Evolutionary conservation across 1,140 invertebrate species (phyloP).

Genomic region (Oncopodura yosiiana): DNA sequence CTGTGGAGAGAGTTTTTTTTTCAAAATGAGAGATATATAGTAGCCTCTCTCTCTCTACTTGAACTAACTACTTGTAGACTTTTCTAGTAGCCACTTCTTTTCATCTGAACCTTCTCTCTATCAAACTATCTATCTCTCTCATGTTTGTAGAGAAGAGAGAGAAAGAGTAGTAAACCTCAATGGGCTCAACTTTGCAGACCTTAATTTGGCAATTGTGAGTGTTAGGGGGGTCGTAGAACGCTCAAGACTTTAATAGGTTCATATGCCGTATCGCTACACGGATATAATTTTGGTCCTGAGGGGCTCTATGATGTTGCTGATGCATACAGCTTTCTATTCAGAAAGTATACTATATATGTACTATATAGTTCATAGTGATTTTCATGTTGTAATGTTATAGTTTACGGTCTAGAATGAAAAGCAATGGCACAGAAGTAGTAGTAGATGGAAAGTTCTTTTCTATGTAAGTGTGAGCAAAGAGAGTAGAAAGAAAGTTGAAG

Average conservation of each 20-base stretch:
- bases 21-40: not conserved
- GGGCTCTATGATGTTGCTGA: conserved; percentile 6
- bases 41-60: not conserved
- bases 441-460: no score
- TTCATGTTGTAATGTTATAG: no score
- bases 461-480: no score
- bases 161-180: not conserved
- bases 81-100: not conserved
- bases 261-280: conserved; percentile 16
- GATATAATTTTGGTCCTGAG: conserved; percentile 26
- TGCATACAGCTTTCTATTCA: conserved; percentile 1
- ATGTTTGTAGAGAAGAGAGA: not conserved
- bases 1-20: conserved; percentile 3
- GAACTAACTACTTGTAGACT: not conserved
- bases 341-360: no score
- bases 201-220: conserved; percentile 29
- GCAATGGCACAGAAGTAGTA: no score
- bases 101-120: not conserved
- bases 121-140: not conserved
- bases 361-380: no score
- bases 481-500: no score
- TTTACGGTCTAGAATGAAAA: no score
- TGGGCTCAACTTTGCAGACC: conserved; percentile 22
- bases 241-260: conserved; percentile 25
- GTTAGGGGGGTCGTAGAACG: conserved; percentile 26